Evolutionary conservation across 2,888 invertebrate species (phyloP).

Genomic region (Cantharis rustica): DNA sequence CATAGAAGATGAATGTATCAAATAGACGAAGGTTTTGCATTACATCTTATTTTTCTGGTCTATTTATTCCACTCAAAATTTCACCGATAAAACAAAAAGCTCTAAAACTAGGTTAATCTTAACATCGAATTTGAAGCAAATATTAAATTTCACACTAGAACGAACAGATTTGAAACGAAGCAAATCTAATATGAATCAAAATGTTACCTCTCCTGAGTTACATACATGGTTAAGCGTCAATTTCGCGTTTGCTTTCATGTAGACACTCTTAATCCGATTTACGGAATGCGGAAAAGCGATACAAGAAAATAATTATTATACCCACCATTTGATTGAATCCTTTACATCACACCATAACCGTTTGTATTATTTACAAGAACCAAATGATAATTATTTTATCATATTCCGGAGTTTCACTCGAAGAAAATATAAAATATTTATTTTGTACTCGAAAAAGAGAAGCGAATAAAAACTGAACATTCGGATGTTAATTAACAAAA

Average conservation of each 20-base stretch:
- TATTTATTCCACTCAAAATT: background rate
- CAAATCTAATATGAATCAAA: slow-evolving; percentile 22
- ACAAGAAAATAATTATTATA: background rate
- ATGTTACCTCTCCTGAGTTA: slow-evolving; percentile 21
- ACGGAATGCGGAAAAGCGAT: background rate
- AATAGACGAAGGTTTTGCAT: background rate
- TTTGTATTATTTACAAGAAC: background rate
- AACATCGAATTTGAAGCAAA: slow-evolving; percentile 9
- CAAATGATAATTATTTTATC: background rate
- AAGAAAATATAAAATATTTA: background rate
- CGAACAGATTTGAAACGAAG: slow-evolving; percentile 14
- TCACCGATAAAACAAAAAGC: background rate
- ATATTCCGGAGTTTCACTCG: background rate
- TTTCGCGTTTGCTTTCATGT: slow-evolving; percentile 16
- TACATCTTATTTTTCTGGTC: background rate
- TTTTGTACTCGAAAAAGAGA: background rate
- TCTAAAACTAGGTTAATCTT: slow-evolving; percentile 2
- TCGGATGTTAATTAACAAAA: slow-evolving; percentile 1
- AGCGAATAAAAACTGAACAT: background rate
- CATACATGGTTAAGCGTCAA: slow-evolving; percentile 22
- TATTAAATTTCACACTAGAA: slow-evolving; percentile 19
- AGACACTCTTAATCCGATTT: slow-evolving; percentile 22
- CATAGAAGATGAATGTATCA: slow-evolving; percentile 6
- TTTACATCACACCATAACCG: background rate
- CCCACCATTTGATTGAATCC: background rate